Conservation (phyloP, 2,888 invertebrate genomes). For the Brenthis ino region DNA sequence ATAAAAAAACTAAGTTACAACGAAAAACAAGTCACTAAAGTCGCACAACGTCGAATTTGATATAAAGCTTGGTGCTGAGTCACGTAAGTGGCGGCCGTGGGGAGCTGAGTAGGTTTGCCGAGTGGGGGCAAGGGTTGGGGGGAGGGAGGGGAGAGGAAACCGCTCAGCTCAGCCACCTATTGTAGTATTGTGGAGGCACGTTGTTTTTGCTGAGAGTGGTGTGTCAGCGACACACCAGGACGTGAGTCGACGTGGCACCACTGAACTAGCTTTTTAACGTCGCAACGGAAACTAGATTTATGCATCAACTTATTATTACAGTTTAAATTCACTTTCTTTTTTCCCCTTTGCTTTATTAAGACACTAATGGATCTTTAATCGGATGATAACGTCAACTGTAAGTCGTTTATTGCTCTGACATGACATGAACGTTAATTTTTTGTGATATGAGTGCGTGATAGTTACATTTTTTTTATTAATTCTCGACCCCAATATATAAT, state of each 20-base stretch:
- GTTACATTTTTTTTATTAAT: too few species aligned
- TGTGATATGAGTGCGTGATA: not conserved
- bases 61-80: conserved; percentile 72
- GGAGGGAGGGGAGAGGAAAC: conserved; percentile 53
- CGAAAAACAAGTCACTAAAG: conserved; percentile 71
- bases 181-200: conserved; percentile 73
- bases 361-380: conserved; percentile 10
- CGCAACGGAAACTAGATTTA: conserved; percentile 57
- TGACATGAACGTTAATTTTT: not conserved
- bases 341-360: conserved; percentile 9
- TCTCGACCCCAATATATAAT: too few species aligned
- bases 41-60: conserved; percentile 72
- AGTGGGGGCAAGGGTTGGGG: conserved; percentile 38
- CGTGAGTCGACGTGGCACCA: conserved; percentile 52
- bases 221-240: conserved; percentile 65
- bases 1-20: conserved; percentile 61
- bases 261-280: conserved; percentile 54
- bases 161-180: conserved; percentile 73
- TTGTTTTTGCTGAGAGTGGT: conserved; percentile 74
- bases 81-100: conserved; percentile 63
- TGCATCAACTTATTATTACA: conserved; percentile 47
- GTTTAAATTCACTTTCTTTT: conserved; percentile 10
- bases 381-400: not conserved
- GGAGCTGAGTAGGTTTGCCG: conserved; percentile 42
- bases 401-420: conserved; percentile 2